Evolutionary conservation across 2,797 vertebrate genomes (phyloP), one percentile per base, ranked within the genome.

Genomic region (Liasis olivaceus): DNA sequence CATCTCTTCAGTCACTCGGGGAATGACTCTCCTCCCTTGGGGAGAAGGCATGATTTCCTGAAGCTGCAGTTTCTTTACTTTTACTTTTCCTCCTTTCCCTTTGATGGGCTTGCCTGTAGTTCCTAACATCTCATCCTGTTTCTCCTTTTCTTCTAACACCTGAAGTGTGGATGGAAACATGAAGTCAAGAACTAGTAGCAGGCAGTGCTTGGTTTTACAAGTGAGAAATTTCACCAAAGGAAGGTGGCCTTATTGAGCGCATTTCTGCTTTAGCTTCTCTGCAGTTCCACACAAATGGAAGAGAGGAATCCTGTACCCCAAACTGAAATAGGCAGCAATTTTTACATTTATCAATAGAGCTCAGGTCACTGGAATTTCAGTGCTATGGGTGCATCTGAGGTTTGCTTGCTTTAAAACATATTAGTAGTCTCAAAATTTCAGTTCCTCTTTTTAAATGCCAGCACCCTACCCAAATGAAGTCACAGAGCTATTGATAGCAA

Each of bases 31-130:
- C 11, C 98, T 96, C 1, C 99, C 99, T 58, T 97, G 97, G 0
- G 99, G 98, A 0, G 99, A 99, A 86, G 99, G 99, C 96, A 98
- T 90, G 3, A 98, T 98, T 98, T 99, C 99, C 28, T 97, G 54
- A 95, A 98, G 88, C 2, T 97, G 98, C 22, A 97, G 22, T 95
- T 99, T 99, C 91, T 98, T 95, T 11, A 94, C 95, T 95, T 98
- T 99, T 0, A 89, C 42, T 94, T 98, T 99, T 1, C 97, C 98
- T 87, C 97, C 98, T 96, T 98, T 96, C 0, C 93, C 97, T 94
- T 99, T 99, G 11, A 95, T 63, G 47, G 96, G 93, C 93, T 98
- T 98, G 60, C 96, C 96, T 81, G 28, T 14, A 20, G 96, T 47
- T 4, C 96, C 96, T 54, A 95, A 54, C 54, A 77, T 12, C 8